Conservation (phyloP, 2,797 vertebrate species). For the Orientallactaga sibirica region DNA sequence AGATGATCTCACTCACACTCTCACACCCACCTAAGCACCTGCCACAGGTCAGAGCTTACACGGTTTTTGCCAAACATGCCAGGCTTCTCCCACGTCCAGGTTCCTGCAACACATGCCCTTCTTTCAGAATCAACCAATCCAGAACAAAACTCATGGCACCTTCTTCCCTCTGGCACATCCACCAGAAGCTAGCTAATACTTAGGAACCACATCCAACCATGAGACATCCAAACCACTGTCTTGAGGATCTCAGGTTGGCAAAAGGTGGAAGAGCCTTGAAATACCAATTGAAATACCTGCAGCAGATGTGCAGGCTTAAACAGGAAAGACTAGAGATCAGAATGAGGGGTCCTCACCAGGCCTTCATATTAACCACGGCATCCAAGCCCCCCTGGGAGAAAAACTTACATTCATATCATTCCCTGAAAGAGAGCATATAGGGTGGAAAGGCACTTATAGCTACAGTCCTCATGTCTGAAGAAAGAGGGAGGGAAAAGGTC, state of each 20-base stretch:
- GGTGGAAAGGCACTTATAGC: neutral
- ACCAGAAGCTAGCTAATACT: constrained; percentile 27
- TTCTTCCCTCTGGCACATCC: constrained; percentile 21
- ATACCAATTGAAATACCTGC: constrained; percentile 5
- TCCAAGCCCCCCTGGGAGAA: neutral
- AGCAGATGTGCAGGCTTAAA: constrained; percentile 14
- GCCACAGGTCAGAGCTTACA: neutral
- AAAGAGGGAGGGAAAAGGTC: neutral
- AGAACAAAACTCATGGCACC: neutral
- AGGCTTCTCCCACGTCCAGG: constrained; percentile 1
- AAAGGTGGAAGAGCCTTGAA: neutral
- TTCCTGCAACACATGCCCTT: neutral
- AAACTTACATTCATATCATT: neutral
- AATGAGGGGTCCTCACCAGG: neutral
- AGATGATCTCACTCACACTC: neutral
- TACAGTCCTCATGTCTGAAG: neutral
- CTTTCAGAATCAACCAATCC: neutral
- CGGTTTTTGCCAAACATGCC: neutral
- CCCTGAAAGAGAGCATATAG: neutral
- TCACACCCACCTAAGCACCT: constrained; percentile 46
- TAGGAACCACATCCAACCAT: neutral
- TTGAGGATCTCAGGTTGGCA: neutral
- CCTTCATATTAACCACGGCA: neutral
- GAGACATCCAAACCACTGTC: neutral
- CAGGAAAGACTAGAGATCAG: neutral